Conservation (phyloP, 2,797 vertebrate species). For the Kryptopterus vitreolus region DNA sequence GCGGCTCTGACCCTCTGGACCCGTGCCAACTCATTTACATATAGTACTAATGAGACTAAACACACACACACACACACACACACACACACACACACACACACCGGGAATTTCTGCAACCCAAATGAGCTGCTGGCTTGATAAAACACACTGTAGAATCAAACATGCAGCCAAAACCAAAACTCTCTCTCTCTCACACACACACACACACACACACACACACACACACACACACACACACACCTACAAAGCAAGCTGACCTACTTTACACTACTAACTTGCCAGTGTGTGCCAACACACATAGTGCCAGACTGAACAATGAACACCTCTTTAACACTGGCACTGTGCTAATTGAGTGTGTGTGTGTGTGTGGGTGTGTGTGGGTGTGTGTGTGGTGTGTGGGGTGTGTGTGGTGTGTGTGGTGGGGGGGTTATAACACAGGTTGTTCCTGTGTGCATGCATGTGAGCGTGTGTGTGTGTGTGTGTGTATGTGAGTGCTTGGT, state of each 20-base stretch:
- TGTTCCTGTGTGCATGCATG: conserved; percentile 26
- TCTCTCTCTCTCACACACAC: conserved; percentile 33
- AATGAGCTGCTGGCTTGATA: conserved; percentile 45
- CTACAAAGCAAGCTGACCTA: conserved; percentile 38
- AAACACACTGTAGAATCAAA: conserved; percentile 3
- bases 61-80: conserved; percentile 45
- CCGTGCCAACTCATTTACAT: conserved; percentile 77
- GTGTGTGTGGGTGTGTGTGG: conserved; percentile 29
- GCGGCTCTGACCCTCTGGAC: conserved; percentile 72
- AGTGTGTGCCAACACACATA: conserved; percentile 28
- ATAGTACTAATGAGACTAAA: conserved; percentile 79
- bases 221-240: conserved; percentile 42
- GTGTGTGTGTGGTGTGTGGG: neutral
- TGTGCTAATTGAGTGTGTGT: conserved; percentile 28
- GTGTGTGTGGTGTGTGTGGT: conserved; percentile 12
- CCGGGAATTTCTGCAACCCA: conserved; percentile 46
- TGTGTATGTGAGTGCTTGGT: conserved; percentile 6
- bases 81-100: conserved; percentile 58
- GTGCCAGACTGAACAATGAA: conserved; percentile 33
- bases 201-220: conserved; percentile 28
- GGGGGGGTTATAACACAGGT: too few relatives aligned
- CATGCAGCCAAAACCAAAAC: conserved; percentile 33
- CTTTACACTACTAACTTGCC: conserved; percentile 27
- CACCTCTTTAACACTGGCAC: conserved; percentile 40
- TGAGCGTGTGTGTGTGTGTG: conserved; percentile 27